These are phyloP conservation scores for Hemicrepidius hirtus DNA, from an alignment of 2,888 invertebrate species.

Conservation along the genomic window DNA sequence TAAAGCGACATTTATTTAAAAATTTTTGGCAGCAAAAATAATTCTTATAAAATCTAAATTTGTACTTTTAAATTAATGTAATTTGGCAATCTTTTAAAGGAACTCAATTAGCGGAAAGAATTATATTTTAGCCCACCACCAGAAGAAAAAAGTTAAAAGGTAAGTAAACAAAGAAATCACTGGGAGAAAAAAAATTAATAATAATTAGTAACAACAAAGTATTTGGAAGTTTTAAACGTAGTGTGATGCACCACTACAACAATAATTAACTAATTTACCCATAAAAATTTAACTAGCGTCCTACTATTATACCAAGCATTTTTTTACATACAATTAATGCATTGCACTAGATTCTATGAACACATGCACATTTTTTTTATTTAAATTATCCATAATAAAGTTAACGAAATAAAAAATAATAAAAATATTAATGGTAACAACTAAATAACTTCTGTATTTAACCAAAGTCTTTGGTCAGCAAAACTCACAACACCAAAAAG, in stretches of 20 bases:
- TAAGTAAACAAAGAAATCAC: constrained; percentile 1
- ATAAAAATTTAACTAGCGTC: constrained; percentile 14
- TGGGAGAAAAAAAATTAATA: neutral
- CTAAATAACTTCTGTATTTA: constrained; percentile 19
- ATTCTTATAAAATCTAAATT: constrained; percentile 15
- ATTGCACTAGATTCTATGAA: constrained; percentile 34
- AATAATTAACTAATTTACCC: neutral
- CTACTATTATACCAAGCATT: constrained; percentile 6
- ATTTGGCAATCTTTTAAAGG: constrained; percentile 5
- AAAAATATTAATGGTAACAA: constrained; percentile 16
- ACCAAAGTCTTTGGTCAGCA: constrained; percentile 24
- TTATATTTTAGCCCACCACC: constrained; percentile 19
- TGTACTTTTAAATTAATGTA: constrained; percentile 12
- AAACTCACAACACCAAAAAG: constrained; percentile 16
- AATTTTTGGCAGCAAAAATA: constrained; percentile 19
- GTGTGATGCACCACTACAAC: constrained; percentile 6
- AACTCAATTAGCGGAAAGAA: neutral
- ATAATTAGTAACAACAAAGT: constrained; percentile 1
- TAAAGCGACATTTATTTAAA: neutral
- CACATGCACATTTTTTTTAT: constrained; percentile 22
- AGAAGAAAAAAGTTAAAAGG: neutral
- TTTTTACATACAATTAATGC: constrained; percentile 2
- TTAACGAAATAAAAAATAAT: constrained; percentile 21
- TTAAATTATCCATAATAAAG: constrained; percentile 25
- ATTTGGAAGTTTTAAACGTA: constrained; percentile 19